These are phyloP conservation scores for Drosophila colorata DNA, from an alignment of 2,888 invertebrate genomes.

Conservation along the genomic window DNA sequence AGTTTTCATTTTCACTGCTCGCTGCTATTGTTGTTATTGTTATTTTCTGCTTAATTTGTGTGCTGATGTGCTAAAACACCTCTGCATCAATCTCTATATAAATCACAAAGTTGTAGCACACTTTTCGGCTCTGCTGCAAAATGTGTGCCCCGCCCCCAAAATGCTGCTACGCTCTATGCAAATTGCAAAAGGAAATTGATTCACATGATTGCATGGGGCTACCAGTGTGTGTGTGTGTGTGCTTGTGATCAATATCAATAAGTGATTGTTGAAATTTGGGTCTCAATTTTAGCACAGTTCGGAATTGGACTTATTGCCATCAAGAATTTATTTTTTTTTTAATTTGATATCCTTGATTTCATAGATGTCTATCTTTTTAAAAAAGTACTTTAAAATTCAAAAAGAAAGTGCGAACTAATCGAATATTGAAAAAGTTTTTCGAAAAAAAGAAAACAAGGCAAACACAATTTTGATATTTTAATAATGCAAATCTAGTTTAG, in stretches of 20 bases:
- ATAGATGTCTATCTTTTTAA: neutral
- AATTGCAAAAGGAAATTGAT: slow-evolving; percentile 41
- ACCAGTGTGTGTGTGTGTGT: slow-evolving; percentile 6
- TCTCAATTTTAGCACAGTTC: slow-evolving; percentile 8
- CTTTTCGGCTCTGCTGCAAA: slow-evolving; percentile 41
- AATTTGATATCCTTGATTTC: neutral
- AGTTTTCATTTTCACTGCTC: slow-evolving; percentile 46
- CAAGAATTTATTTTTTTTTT: neutral
- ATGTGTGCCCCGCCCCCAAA: slow-evolving; percentile 7
- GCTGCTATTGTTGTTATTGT: slow-evolving; percentile 8
- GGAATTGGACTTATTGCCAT: slow-evolving; percentile 13
- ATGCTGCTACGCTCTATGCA: slow-evolving; percentile 17
- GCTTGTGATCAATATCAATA: slow-evolving; percentile 39
- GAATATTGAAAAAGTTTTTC: too few relatives aligned
- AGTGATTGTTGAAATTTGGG: slow-evolving; percentile 17
- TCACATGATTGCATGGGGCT: slow-evolving; percentile 34
- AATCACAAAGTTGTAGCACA: slow-evolving; percentile 47
- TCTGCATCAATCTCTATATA: slow-evolving; percentile 43
- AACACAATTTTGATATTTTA: too few relatives aligned
- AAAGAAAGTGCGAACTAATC: too few relatives aligned
- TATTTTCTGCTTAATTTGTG: slow-evolving; percentile 61
- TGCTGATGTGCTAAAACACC: slow-evolving; percentile 58
- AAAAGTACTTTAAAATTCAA: too few relatives aligned
- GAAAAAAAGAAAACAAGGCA: too few relatives aligned
- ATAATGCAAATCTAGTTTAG: too few relatives aligned